Evolutionary conservation across 2,888 invertebrate genomes (phyloP), one percentile per base, ranked within the genome.

Genomic region (Nemotelus nigrinus): DNA sequence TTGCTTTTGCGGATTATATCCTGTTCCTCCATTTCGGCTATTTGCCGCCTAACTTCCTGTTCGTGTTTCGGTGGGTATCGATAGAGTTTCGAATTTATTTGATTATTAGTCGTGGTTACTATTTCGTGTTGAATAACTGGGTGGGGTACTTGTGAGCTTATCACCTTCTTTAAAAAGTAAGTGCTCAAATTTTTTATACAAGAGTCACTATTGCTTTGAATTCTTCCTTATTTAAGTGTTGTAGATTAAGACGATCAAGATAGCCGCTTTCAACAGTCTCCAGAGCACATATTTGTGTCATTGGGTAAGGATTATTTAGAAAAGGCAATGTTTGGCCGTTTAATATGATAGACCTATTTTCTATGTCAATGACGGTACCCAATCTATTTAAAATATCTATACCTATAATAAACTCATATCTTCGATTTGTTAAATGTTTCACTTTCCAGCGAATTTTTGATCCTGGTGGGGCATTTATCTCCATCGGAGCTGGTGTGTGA

Each of bases 391-490:
- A n/a, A 60, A 25, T 25, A 25, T 25, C 25, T 25, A 25, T 25
- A 25, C 25, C 25, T 25, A 25, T 25, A 25, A 25, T 60, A 5
- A 50, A 50, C 6, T 60, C 25, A 60, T 70, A 78, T 63, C 60
- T 67, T 78, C 68, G 55, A 43, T 76, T 68, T 47, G 71, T 70
- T 48, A 79, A 70, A 44, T 53, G 58, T 71, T 65, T 76, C 58
- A 65, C 67, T 77, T 78, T 78, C 76, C 67, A 77, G 43, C 50
- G 44, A 25, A 72, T 65, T 41, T 25, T n/a, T 44, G 76, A 71
- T 47, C 76, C 72, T 78, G 39, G 44, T 58, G 78, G 78, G 50
- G 58, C 53, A 10, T 78, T 76, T 43, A 77, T 43, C 68, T 77
- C 77, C 6, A 72, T 71, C 10, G 72, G 72, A 44, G 76, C 76